Base-by-base conservation (phyloP, 2,113 vertebrate species). In the Ranitomeya imitator region DNA sequence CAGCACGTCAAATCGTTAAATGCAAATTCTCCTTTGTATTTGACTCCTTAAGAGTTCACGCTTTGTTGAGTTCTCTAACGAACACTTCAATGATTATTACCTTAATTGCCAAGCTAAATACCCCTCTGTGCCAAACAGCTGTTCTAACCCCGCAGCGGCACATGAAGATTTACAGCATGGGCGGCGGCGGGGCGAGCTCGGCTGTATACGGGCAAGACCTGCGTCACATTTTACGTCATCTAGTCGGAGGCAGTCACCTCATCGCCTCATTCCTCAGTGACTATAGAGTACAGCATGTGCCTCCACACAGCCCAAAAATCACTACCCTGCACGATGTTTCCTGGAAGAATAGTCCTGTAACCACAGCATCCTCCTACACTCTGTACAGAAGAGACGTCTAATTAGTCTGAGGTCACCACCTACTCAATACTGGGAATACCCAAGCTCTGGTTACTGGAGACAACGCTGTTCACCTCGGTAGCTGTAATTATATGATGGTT, bases 81-180 rank as follows among this genome's bases (percentile, higher is more conserved):
- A 79, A 79, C 85, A 79, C 79, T 79, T 19, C 13, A 78, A 23
- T 7, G 21, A 37, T 65, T 86, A 63, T 61, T 86, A 76, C 74
- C 31, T 86, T 86, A 78, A 86, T 57, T 55, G 65, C 83, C 45
- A 16, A 73, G 18, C 73, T 63, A 78, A 86, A 23, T 57, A 52
- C 74, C 85, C 71, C 26, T 85, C 31, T 78, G 85, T 86, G 73
- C 73, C 59, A 78, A n/a, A 16, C 85, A 86, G 71, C 85, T 86
- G 73, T 63, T 78, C 57, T 4, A 37, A 78, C 5, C 37, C 61
- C 3, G 69, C 23, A 37, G 69, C 69, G 21, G 59, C 61, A 67
- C 67, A n/a, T 52, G 59, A 51, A 37, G 81, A 18, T 67, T 23
- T 67, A n/a, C 54, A 79, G 52, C 37, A 14, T 69, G 14, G 69